A percentile compares a stretch with the other conserved stretches of the same genome.
Conservation (phyloP, 2,113 vertebrate species). For the Cromileptes altivelis region DNA sequence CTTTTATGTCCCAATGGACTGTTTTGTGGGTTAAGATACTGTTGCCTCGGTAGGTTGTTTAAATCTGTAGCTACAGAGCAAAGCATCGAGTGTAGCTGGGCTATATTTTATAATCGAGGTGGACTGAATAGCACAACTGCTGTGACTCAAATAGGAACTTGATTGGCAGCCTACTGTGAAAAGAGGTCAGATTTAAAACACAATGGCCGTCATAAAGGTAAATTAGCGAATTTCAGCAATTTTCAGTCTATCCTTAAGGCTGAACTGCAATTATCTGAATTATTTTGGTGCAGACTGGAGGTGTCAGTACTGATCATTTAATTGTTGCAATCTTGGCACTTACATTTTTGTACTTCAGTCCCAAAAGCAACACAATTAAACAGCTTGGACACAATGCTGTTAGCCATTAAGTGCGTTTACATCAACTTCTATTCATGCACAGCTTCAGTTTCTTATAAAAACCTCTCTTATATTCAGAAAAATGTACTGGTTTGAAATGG, state of each 20-base stretch:
- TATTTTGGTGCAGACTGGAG: neutral
- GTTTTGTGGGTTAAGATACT: constrained; percentile 30
- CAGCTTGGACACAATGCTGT: neutral
- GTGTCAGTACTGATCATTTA: neutral
- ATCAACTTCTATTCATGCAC: neutral
- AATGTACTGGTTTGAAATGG: neutral
- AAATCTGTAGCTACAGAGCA: neutral
- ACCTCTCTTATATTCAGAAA: neutral
- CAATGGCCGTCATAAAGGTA: no score
- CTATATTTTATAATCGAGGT: neutral
- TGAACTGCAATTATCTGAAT: no score
- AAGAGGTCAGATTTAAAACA: no score
- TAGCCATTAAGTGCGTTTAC: neutral
- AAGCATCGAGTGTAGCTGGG: neutral
- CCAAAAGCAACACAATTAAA: neutral
- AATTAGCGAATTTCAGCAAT: no score
- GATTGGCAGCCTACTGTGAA: no score
- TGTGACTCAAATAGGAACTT: no score
- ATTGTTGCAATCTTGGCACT: neutral
- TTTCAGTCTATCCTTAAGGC: no score
- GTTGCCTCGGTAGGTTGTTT: constrained; percentile 27
- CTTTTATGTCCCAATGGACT: constrained; percentile 48
- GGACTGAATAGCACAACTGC: no score
- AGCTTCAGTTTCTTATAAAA: neutral
- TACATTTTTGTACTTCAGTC: neutral